phyloP scores from a whole-genome alignment of 1,140 invertebrate genomes.

The Sitodiplosis mosellana region DNA sequence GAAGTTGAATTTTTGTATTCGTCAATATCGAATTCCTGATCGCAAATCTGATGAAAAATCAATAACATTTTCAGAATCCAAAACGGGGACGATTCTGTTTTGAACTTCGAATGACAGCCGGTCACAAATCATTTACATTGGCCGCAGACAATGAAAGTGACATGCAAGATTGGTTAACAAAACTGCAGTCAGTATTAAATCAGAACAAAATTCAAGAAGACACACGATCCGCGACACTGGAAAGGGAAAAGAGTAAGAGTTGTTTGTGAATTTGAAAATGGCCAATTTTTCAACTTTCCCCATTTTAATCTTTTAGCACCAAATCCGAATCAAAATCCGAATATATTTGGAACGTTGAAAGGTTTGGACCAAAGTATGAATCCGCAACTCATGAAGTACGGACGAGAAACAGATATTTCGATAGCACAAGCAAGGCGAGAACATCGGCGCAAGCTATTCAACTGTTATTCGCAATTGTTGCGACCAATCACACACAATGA shows the following conservation, averaged over 20 bases:
- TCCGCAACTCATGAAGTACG: slow-evolving; percentile 74
- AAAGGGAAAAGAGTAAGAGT: slow-evolving; percentile 28
- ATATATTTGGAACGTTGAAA: slow-evolving; percentile 55
- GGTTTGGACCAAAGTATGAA: slow-evolving; percentile 79
- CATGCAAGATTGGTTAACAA: slow-evolving; percentile 65
- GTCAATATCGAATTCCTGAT: neutral
- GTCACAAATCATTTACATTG: slow-evolving; percentile 63
- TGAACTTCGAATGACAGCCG: slow-evolving; percentile 67
- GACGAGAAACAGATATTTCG: slow-evolving; percentile 71
- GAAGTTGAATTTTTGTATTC: no score
- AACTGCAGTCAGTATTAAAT: slow-evolving; percentile 51
- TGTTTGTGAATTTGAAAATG: slow-evolving; percentile 1
- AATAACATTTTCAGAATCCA: slow-evolving; percentile 56
- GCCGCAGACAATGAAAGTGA: slow-evolving; percentile 75
- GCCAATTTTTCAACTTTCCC: slow-evolving; percentile 11
- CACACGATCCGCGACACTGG: slow-evolving; percentile 39
- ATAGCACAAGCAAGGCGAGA: slow-evolving; percentile 63
- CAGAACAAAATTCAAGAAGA: slow-evolving; percentile 57
- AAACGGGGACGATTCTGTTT: slow-evolving; percentile 76
- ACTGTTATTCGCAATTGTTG: slow-evolving; percentile 30
- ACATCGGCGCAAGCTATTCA: slow-evolving; percentile 49
- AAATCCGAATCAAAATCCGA: slow-evolving; percentile 26
- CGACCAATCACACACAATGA: slow-evolving; percentile 29
- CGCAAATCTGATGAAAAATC: no score
- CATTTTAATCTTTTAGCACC: slow-evolving; percentile 30